A percentile compares a stretch with the other conserved stretches of the same genome.
Conservation (phyloP, 37 sponge, comb jelly and placozoan genomes). For the Aplysina aerophoba region DNA sequence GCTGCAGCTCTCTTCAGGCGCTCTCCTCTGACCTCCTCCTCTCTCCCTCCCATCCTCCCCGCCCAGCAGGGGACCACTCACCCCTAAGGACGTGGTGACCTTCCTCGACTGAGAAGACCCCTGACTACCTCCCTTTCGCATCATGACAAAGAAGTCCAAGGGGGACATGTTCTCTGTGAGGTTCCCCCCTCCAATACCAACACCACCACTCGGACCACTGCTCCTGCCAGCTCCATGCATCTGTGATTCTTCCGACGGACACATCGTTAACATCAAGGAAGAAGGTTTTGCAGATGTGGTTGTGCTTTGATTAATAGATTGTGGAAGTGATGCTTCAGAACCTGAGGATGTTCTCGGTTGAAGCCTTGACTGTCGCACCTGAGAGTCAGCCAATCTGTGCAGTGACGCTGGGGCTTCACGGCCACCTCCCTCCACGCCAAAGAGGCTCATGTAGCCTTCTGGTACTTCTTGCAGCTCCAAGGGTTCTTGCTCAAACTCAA, state of each 20-base stretch:
- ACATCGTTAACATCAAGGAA: background rate
- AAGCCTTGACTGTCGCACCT: no score
- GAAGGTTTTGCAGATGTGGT: background rate
- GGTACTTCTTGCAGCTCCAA: no score
- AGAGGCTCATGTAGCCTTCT: no score
- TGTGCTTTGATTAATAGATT: no score
- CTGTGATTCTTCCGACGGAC: background rate
- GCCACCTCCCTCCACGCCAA: no score
- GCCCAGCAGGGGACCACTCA: background rate
- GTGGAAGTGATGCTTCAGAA: no score
- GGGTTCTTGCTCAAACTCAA: no score
- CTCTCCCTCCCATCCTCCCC: background rate
- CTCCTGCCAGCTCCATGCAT: background rate
- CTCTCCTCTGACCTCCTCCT: no score
- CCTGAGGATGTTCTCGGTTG: no score
- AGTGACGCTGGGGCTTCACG: no score
- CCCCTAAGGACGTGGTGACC: background rate
- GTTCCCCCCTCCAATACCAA: background rate
- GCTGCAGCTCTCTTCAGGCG: background rate
- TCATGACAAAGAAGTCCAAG: constrained; percentile 54
- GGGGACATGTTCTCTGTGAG: background rate
- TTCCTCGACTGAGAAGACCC: no score
- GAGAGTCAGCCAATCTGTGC: no score
- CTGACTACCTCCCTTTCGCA: constrained; percentile 31
- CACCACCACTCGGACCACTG: background rate